A percentile compares a stretch with the other conserved stretches of the same genome.
Conservation (phyloP, 1,140 invertebrate genomes). For the Oedothorax gibbosus region DNA sequence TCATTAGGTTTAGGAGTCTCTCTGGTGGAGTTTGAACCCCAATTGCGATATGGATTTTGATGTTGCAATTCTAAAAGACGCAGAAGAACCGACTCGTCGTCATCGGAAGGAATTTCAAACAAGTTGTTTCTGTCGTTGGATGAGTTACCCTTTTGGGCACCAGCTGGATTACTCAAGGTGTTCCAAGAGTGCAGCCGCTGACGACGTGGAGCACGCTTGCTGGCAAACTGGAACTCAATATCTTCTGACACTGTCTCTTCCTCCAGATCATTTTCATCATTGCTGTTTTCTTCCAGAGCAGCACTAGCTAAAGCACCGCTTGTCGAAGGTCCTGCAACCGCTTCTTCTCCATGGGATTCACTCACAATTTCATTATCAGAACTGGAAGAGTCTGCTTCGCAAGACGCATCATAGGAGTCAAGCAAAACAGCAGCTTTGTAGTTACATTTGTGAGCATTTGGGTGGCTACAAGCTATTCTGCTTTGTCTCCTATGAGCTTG, state of each 20-base stretch:
- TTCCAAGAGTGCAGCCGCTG: conserved; percentile 53
- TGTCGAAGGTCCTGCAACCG: conserved; percentile 14
- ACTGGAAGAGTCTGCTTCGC: conserved; percentile 60
- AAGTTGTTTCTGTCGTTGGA: conserved; percentile 15
- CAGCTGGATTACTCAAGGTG: conserved; percentile 45
- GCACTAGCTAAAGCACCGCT: conserved; percentile 63
- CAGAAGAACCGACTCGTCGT: conserved; percentile 72
- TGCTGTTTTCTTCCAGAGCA: conserved; percentile 71
- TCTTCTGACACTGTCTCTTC: conserved; percentile 85
- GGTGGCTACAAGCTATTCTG: conserved; percentile 13
- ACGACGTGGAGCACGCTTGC: conserved; percentile 48
- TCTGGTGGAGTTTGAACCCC: conserved; percentile 8
- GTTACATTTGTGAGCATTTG: conserved; percentile 17
- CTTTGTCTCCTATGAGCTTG: conserved; percentile 15
- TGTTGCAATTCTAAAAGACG: conserved; percentile 73
- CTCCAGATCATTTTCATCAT: conserved; percentile 85
- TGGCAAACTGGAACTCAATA: conserved; percentile 77
- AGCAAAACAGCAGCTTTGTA: conserved; percentile 36
- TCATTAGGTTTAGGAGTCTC: conserved; percentile 24
- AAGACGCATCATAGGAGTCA: conserved; percentile 61
- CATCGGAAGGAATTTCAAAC: conserved; percentile 64
- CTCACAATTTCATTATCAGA: conserved; percentile 54
- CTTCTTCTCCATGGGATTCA: conserved; percentile 72
- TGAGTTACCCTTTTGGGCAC: conserved; percentile 7
- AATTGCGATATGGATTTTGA: conserved; percentile 46